phyloP scores from a whole-genome alignment of 2,888 invertebrate species.

The Arctia plantaginis region DNA sequence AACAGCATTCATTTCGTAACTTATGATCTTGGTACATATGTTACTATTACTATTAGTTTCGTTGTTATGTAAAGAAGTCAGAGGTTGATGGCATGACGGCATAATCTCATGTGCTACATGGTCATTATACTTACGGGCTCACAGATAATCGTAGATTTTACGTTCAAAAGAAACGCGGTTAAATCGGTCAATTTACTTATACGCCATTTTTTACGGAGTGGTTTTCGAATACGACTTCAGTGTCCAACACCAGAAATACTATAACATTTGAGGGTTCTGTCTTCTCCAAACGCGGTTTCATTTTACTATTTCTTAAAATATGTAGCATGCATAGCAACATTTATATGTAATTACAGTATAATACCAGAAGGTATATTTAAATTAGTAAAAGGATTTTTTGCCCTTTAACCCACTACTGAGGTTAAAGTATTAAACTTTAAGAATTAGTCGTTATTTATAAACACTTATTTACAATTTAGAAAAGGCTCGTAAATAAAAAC shows the following conservation, averaged over 20 bases:
- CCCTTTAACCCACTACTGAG: no score
- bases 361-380: background rate
- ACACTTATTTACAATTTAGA: no score
- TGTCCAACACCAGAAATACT: background rate
- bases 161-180: conserved; percentile 37
- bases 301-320: background rate
- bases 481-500: no score
- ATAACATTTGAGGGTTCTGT: background rate
- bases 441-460: no score
- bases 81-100: conserved; percentile 20
- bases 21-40: conserved; percentile 5
- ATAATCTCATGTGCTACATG: conserved; percentile 18
- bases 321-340: no score
- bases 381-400: no score
- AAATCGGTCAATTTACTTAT: conserved; percentile 33
- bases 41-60: conserved; percentile 16
- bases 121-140: conserved; percentile 18
- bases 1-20: conserved; percentile 8
- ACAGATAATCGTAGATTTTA: conserved; percentile 26
- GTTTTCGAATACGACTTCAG: background rate
- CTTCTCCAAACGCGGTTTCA: background rate
- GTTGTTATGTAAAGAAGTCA: conserved; percentile 38
- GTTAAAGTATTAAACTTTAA: no score
- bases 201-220: background rate
- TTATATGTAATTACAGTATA: no score